A percentile compares a stretch with the other conserved stretches of the same genome.
phyloP scores from a whole-genome alignment of 2,888 invertebrate species.

The Magallana nippona region DNA sequence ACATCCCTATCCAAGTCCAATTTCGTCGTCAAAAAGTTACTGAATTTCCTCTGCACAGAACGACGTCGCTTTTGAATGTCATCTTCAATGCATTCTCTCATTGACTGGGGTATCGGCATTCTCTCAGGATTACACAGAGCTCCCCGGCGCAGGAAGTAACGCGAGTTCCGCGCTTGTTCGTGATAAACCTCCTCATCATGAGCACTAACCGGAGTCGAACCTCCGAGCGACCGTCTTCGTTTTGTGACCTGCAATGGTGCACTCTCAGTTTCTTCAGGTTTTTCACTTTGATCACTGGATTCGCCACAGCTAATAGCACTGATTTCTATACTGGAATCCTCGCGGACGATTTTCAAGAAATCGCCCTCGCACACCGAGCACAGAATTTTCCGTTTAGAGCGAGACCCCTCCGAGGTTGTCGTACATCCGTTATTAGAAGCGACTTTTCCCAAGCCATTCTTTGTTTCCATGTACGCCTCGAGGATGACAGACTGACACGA shows the following conservation, averaged over 20 bases:
- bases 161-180: neutral
- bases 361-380: conserved; percentile 14
- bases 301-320: neutral
- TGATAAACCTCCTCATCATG: neutral
- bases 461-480: neutral
- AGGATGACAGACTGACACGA: neutral
- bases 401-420: neutral
- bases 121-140: conserved; percentile 65
- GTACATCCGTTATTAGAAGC: neutral
- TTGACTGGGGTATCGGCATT: conserved; percentile 65
- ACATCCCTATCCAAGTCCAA: conserved; percentile 62
- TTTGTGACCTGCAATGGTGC: neutral
- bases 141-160: conserved; percentile 48
- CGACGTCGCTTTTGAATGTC: conserved; percentile 59
- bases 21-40: conserved; percentile 58
- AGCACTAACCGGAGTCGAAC: neutral
- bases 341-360: neutral
- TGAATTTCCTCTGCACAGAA: conserved; percentile 57
- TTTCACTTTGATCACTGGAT: neutral
- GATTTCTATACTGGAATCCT: neutral
- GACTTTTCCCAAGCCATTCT: neutral
- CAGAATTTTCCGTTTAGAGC: conserved; percentile 7
- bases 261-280: neutral
- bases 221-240: conserved; percentile 7
- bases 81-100: conserved; percentile 61